phyloP scores from a whole-genome alignment of 2,113 vertebrate genomes.

The Grallaria varia region DNA sequence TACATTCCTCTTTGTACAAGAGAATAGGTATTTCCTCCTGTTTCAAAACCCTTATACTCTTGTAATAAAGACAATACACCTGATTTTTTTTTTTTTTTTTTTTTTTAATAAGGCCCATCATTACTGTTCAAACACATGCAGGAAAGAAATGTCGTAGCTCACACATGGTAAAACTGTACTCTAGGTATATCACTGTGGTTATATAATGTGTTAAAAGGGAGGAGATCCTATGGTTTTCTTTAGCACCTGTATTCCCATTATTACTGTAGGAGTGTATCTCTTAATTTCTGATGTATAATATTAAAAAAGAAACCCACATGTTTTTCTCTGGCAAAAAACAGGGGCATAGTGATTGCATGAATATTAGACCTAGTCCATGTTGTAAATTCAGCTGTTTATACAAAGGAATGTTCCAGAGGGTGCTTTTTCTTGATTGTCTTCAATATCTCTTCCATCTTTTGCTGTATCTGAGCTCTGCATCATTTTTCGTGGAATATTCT shows the following conservation, averaged over 20 bases:
- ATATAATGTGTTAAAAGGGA: background rate
- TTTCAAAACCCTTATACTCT: background rate
- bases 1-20: background rate
- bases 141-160: background rate
- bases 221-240: background rate
- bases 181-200: background rate
- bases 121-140: background rate
- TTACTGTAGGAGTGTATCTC: background rate
- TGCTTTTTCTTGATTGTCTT: background rate
- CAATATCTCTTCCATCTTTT: background rate
- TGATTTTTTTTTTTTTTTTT: background rate
- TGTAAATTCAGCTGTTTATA: background rate
- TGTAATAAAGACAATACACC: background rate
- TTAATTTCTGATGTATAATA: background rate
- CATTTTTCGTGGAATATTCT: background rate
- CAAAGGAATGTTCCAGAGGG: background rate
- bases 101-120: background rate
- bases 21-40: background rate
- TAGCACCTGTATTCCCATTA: background rate
- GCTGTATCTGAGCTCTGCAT: background rate
- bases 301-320: background rate
- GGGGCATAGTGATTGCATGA: background rate
- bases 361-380: background rate
- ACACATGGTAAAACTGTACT: background rate
- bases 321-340: background rate